Evolutionary conservation across 35 echinoderm and acorn worm genomes (phyloP).

Genomic region (Anneissia japonica): DNA sequence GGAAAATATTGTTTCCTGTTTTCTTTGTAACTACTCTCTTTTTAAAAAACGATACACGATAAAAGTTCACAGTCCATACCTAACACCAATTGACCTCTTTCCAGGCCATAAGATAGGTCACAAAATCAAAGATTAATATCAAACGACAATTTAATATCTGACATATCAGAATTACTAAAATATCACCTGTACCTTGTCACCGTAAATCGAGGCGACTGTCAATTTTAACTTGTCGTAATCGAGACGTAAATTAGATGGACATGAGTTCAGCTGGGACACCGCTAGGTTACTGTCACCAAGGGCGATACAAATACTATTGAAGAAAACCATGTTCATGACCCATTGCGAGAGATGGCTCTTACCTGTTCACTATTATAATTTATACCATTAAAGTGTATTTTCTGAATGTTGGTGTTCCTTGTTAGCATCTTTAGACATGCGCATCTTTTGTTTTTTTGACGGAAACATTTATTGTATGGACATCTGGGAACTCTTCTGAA

Average conservation of each 20-base stretch:
- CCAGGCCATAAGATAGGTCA: too few relatives aligned
- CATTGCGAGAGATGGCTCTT: too few relatives aligned
- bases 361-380: too few relatives aligned
- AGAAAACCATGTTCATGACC: too few relatives aligned
- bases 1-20: too few relatives aligned
- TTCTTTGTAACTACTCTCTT: too few relatives aligned
- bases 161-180: not conserved
- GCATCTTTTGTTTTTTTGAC: not conserved
- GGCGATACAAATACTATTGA: not conserved
- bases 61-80: too few relatives aligned
- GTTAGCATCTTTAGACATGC: too few relatives aligned
- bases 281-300: not conserved
- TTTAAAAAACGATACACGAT: too few relatives aligned
- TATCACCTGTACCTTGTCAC: not conserved
- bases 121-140: not conserved
- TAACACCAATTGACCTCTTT: too few relatives aligned
- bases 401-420: too few relatives aligned
- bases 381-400: too few relatives aligned
- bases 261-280: not conserved
- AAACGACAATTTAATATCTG: not conserved
- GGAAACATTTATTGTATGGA: not conserved
- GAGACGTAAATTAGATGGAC: not conserved
- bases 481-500: not conserved
- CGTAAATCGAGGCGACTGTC: not conserved
- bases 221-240: not conserved